Evolutionary conservation across 2,888 invertebrate genomes (phyloP), one percentile per base, ranked within the genome.

Genomic region (Tanypteryx hageni): DNA sequence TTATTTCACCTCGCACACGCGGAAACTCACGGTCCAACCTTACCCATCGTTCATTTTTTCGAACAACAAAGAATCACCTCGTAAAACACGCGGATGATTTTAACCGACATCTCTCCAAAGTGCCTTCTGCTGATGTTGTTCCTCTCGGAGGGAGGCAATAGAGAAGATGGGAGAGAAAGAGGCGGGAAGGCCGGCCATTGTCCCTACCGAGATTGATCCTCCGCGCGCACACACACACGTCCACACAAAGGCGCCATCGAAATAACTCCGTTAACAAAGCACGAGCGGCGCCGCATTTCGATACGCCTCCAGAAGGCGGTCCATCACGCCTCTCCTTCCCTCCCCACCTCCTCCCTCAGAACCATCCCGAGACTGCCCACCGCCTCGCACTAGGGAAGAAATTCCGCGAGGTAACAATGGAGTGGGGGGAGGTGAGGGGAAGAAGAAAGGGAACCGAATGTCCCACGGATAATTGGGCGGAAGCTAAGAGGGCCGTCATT

Each of bases 261-360:
- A 89, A 31, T 89, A 89, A 89, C 64, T 64, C 44, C 64, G 64
- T 44, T 68, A 89, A 89, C 89, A 89, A 89, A 89, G 64, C 64
- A 89, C 16, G 89, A 89, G 10, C 64, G 89, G 89, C 64, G 89
- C 89, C 61, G 14, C 61, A 16, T 61, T 64, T 89, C 64, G 64
- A 89, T 44, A 44, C 64, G 64, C 85, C 85, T 22, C 18, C 58
- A 22, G 22, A 64, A n/a, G 18, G 64, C 14, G 64, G 44, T 13
- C 44, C 10, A 57, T 57, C 85, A 56, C 58, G 22, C 85, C 56
- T 57, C n/a, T 22, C 59, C 58, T 16, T 27, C 27, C 27, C 86
- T 27, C 27, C 10, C 16, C 14, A 61, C 11, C 82, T 22, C 82
- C 44, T 44, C 76, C 22, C 76, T 22, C 76, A n/a, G n/a, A 27